A percentile compares a stretch with the other conserved stretches of the same genome.
phyloP scores from a whole-genome alignment of 2,113 vertebrate genomes.

The Sander lucioperca region DNA sequence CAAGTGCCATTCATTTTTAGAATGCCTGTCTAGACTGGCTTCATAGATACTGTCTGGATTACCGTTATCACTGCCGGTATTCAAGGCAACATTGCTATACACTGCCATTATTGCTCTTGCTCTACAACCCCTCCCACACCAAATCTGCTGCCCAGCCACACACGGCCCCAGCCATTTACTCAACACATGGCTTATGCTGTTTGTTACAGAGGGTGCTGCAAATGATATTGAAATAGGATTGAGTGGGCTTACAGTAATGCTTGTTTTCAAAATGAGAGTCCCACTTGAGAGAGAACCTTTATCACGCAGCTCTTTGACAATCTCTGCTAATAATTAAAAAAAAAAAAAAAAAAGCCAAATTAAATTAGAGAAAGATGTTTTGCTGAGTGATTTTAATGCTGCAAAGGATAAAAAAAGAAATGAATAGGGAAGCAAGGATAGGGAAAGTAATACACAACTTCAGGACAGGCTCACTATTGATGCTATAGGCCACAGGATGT shows the following conservation, averaged over 20 bases:
- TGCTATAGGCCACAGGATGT: slow-evolving; percentile 54
- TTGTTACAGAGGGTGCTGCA: slow-evolving; percentile 49
- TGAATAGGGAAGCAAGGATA: slow-evolving; percentile 19
- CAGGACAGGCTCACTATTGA: slow-evolving; percentile 44
- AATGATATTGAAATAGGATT: slow-evolving; percentile 46
- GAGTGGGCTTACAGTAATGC: slow-evolving; percentile 44
- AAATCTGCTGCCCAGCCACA: slow-evolving; percentile 50
- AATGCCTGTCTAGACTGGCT: slow-evolving; percentile 78
- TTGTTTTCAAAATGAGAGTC: slow-evolving; percentile 49
- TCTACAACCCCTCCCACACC: slow-evolving; percentile 65
- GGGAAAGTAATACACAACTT: slow-evolving; percentile 26
- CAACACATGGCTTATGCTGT: slow-evolving; percentile 36
- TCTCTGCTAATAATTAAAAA: slow-evolving; percentile 17
- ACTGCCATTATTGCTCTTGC: slow-evolving; percentile 64
- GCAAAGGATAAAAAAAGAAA: background rate
- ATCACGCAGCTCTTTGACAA: slow-evolving; percentile 34
- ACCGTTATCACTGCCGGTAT: slow-evolving; percentile 68
- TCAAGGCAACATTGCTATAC: slow-evolving; percentile 73
- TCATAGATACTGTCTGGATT: slow-evolving; percentile 70
- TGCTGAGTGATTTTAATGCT: slow-evolving; percentile 2
- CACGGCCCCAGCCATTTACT: slow-evolving; percentile 53
- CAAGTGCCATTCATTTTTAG: slow-evolving; percentile 71
- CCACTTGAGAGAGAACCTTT: slow-evolving; percentile 40
- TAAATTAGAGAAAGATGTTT: slow-evolving; percentile 37
- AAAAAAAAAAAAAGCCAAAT: slow-evolving; percentile 25